These are phyloP conservation scores for Candidula unifasciata DNA, from an alignment of 2,888 invertebrate species.

Conservation along the genomic window DNA sequence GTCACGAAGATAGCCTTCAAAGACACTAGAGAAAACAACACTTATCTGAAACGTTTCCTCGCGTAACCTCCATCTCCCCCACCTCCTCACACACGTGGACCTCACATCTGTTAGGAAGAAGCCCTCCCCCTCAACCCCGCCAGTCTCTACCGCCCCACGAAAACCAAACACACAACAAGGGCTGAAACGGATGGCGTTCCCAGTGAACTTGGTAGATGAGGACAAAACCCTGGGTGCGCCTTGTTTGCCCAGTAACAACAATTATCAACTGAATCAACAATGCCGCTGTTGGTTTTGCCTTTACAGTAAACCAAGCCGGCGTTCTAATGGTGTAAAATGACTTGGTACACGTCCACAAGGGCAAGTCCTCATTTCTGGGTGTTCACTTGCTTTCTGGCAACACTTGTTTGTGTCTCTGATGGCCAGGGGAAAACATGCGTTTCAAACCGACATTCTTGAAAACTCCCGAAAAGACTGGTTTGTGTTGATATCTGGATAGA, in stretches of 20 bases:
- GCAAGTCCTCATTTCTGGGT: slow-evolving; percentile 9
- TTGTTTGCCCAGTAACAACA: slow-evolving; percentile 46
- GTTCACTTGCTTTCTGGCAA: background rate
- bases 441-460: background rate
- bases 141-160: background rate
- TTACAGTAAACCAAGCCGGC: slow-evolving; percentile 31
- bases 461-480: background rate
- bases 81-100: background rate
- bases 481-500: too few species aligned
- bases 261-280: slow-evolving; percentile 46
- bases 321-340: slow-evolving; percentile 40
- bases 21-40: too few species aligned
- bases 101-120: background rate
- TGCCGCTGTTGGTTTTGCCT: slow-evolving; percentile 17
- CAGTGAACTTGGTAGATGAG: slow-evolving; percentile 39
- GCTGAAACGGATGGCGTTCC: background rate
- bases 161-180: slow-evolving; percentile 25
- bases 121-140: background rate
- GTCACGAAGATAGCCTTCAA: too few species aligned
- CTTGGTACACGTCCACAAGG: slow-evolving; percentile 30
- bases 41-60: background rate
- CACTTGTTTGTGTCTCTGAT: background rate
- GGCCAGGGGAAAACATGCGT: too few species aligned
- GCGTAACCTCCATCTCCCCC: background rate
- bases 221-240: slow-evolving; percentile 35